These are phyloP conservation scores for Acipenser oxyrinchus DNA, from an alignment of 2,797 vertebrate species.

Conservation along the genomic window DNA sequence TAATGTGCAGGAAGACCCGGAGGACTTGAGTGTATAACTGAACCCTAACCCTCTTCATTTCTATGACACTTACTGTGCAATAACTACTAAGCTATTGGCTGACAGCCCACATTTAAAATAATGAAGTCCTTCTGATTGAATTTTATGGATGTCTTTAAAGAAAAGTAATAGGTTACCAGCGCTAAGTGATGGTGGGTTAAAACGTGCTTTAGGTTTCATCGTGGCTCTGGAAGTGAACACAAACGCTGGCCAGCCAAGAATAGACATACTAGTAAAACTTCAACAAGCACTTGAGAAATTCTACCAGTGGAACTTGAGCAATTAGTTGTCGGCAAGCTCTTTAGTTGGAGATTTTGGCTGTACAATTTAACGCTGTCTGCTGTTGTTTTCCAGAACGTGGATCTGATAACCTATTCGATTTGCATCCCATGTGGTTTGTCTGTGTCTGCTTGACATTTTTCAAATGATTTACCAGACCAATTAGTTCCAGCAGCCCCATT, in stretches of 20 bases:
- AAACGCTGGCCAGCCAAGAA: background rate
- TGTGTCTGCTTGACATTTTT: constrained; percentile 11
- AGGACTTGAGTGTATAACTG: no score
- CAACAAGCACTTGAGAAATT: constrained; percentile 16
- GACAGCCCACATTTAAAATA: no score
- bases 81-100: no score
- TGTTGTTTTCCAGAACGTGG: constrained; percentile 21
- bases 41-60: no score
- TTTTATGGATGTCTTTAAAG: no score
- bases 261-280: background rate
- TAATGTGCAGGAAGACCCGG: no score
- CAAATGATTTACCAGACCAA: constrained; percentile 16
- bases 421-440: constrained; percentile 8
- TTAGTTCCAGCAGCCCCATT: constrained; percentile 22
- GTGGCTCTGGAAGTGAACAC: background rate
- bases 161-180: no score
- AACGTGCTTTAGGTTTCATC: no score
- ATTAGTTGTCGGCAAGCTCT: constrained; percentile 14
- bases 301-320: constrained; percentile 10
- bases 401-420: constrained; percentile 28
- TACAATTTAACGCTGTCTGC: constrained; percentile 30
- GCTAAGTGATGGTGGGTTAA: no score
- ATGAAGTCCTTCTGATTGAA: no score
- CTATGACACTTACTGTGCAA: no score
- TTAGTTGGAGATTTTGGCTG: background rate